These are phyloP conservation scores for Calameuta pallipes DNA, from an alignment of 2,888 invertebrate species.

Conservation along the genomic window DNA sequence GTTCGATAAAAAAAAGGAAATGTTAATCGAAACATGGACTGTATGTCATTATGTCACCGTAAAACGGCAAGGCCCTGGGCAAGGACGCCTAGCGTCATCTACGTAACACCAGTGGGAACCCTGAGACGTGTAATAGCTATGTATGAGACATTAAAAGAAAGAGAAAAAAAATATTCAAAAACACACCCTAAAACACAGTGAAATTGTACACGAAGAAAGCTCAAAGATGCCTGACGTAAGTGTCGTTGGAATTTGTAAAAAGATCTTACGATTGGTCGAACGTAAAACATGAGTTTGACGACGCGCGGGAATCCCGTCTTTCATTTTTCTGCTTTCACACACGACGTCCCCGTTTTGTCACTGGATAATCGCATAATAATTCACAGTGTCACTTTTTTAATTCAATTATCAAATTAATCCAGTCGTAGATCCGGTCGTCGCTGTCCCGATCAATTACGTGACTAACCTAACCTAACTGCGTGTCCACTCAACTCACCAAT, in stretches of 20 bases:
- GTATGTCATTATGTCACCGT: constrained; percentile 16
- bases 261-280: background rate
- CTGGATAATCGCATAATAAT: background rate
- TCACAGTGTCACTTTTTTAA: background rate
- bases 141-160: background rate
- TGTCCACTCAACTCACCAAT: background rate
- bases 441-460: background rate
- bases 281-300: background rate
- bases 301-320: background rate
- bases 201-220: background rate
- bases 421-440: background rate
- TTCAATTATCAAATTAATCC: background rate
- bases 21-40: background rate
- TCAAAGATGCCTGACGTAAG: background rate
- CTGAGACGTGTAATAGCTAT: background rate
- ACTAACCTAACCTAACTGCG: background rate
- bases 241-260: background rate
- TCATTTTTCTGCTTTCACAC: background rate
- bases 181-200: constrained; percentile 14
- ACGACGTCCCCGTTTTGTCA: background rate
- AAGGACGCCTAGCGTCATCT: constrained; percentile 23
- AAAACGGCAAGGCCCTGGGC: constrained; percentile 31
- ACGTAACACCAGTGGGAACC: background rate
- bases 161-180: background rate
- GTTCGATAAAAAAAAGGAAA: background rate